phyloP scores from a whole-genome alignment of 2,113 vertebrate species.

The Coryphaenoides rupestris region DNA sequence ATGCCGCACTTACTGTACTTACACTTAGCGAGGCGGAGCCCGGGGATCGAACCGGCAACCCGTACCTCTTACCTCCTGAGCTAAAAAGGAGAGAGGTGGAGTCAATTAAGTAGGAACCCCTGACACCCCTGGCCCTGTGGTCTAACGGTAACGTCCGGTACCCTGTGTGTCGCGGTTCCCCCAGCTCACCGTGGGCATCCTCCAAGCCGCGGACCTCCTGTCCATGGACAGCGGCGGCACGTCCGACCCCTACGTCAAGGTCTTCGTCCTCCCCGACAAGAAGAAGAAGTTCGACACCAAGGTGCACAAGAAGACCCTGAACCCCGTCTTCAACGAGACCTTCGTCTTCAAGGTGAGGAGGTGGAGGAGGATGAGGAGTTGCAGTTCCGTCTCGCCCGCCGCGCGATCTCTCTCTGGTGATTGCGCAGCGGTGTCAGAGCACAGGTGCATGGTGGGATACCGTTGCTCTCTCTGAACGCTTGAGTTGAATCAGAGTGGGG shows the following conservation, averaged over 20 bases:
- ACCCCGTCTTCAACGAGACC: slow-evolving; percentile 93
- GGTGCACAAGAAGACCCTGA: slow-evolving; percentile 96
- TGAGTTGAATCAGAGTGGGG: too few relatives aligned
- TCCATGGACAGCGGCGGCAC: slow-evolving; percentile 95
- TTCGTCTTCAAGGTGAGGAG: slow-evolving; percentile 94
- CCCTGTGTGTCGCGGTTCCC: slow-evolving; percentile 6
- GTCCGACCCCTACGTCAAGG: slow-evolving; percentile 94
- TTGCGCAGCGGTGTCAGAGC: too few relatives aligned
- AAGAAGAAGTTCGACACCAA: slow-evolving; percentile 98
- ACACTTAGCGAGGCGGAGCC: too few relatives aligned
- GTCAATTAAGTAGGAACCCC: too few relatives aligned
- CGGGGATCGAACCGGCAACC: too few relatives aligned
- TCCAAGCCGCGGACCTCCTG: slow-evolving; percentile 93
- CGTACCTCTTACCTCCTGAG: too few relatives aligned
- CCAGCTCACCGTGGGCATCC: slow-evolving; percentile 91
- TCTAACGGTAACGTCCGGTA: neutral
- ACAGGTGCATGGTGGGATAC: too few relatives aligned
- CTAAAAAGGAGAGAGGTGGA: too few relatives aligned
- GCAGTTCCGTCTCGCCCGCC: too few relatives aligned
- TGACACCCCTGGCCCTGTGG: neutral
- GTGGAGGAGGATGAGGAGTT: neutral
- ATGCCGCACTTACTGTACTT: too few relatives aligned
- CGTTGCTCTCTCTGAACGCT: too few relatives aligned
- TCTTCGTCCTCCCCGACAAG: slow-evolving; percentile 95
- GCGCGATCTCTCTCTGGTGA: too few relatives aligned